Percentiles rank a stretch among this genome's conserved stretches.
Conservation (phyloP, 2,113 vertebrate genomes). For the Pterocles burchelli region DNA sequence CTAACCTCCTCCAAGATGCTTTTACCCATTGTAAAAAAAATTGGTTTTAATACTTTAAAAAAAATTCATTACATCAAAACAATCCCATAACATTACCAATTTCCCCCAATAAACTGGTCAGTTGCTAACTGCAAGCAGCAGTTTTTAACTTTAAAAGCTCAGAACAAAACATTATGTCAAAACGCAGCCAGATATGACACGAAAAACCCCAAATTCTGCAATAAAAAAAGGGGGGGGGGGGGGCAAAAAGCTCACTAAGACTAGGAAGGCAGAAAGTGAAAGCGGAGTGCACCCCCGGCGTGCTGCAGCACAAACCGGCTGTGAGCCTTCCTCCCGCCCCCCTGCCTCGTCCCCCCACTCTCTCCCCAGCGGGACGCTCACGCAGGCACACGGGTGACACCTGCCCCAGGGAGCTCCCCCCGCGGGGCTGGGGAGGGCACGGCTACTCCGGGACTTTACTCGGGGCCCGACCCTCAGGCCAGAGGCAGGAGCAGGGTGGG, state of each 20-base stretch:
- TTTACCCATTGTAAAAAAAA: not conserved
- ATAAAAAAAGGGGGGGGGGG: no score
- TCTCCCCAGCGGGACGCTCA: not conserved
- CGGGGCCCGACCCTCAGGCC: not conserved
- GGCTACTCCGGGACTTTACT: not conserved
- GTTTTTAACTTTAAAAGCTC: not conserved
- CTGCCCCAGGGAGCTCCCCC: not conserved
- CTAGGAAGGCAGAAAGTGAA: not conserved
- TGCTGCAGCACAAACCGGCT: not conserved
- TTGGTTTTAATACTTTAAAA: not conserved
- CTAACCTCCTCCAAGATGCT: not conserved
- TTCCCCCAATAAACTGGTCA: fast-evolving
- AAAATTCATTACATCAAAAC: not conserved
- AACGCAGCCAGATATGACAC: fast-evolving
- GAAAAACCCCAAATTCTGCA: fast-evolving
- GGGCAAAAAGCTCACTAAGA: not conserved
- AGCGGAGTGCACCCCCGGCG: fast-evolving
- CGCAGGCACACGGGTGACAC: not conserved
- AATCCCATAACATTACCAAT: no score
- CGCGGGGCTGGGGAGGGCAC: not conserved
- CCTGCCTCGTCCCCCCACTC: not conserved
- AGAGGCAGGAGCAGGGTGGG: no score
- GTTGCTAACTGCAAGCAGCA: not conserved
- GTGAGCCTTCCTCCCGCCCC: not conserved
- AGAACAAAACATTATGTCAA: not conserved